A percentile compares a stretch with the other conserved stretches of the same genome.
These are phyloP conservation scores for Lordiphosa collinella DNA, from an alignment of 1,140 invertebrate species.

Conservation along the genomic window DNA sequence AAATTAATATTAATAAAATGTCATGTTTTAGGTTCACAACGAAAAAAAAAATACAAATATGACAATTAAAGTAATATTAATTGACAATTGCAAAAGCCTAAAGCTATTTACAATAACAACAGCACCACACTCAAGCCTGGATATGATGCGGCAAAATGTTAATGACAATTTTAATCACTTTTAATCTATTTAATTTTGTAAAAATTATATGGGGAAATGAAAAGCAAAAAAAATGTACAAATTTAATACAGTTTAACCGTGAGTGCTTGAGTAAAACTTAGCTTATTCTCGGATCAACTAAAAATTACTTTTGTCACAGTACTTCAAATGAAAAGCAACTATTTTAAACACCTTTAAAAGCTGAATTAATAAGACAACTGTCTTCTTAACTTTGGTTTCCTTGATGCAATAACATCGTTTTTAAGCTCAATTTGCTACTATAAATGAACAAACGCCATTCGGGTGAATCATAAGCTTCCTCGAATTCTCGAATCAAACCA, in stretches of 20 bases:
- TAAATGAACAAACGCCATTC: too few species aligned
- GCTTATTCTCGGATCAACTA: too few species aligned
- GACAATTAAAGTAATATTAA: slow-evolving; percentile 60
- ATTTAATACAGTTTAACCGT: not conserved
- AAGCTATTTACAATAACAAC: slow-evolving; percentile 12
- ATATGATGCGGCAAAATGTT: slow-evolving; percentile 25
- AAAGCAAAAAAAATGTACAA: not conserved
- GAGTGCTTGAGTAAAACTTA: not conserved
- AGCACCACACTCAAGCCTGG: not conserved
- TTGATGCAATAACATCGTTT: too few species aligned
- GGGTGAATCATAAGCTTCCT: too few species aligned
- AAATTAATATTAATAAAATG: slow-evolving; percentile 52
- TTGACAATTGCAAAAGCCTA: slow-evolving; percentile 42
- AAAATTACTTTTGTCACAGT: too few species aligned
- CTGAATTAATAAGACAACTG: too few species aligned
- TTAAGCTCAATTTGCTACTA: too few species aligned
- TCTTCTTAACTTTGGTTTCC: too few species aligned
- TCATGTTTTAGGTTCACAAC: slow-evolving; percentile 40
- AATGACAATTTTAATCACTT: slow-evolving; percentile 50
- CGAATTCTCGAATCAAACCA: too few species aligned
- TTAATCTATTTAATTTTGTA: slow-evolving; percentile 37
- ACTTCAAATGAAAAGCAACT: too few species aligned
- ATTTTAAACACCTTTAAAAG: too few species aligned
- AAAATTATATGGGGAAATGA: not conserved
- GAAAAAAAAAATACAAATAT: slow-evolving; percentile 29